Base-by-base conservation (phyloP, 2,797 vertebrate species). In the Gymnothorax javanicus region DNA sequence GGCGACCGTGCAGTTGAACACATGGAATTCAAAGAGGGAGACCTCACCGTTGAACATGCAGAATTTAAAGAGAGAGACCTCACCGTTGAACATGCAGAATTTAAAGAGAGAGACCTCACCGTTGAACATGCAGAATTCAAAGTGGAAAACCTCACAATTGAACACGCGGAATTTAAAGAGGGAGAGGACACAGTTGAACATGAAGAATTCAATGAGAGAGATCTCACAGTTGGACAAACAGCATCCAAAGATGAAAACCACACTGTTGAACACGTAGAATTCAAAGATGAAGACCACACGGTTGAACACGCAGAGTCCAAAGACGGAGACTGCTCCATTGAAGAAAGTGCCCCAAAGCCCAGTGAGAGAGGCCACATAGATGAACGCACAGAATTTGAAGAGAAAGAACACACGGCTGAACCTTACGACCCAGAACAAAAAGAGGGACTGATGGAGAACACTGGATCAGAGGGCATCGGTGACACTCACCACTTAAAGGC, bases 31-130 rank as follows among this genome's bases (percentile, higher is more conserved):
- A 33, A n/a, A 7, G 86, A 91, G 0, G 88, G 88, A 69, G 88
- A 88, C 7, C 88, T 82, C 62, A 0, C 43, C 8, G 2, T 9
- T 58, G 15, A 83, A 3, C 82, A 56, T 58, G 7, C 0, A 1
- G 75, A 75, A 13, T 17, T 6, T 0, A 84, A 90, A 75, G 85
- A 85, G 13, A 1, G 62, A n/a, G 85, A 88, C 64, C 23, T n/a
- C n/a, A 9, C 64, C n/a, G 64, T 1, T 69, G 64, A 69, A 69
- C 69, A 12, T 23, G 33, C 25, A 71, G 69, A 71, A 11, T 11
- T 2, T 0, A 33, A 12, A 0, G 69, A 71, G 69, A 71, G 69
- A 71, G 69, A 73, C 25, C 69, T 27, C 11, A 6, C 25, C 27
- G 69, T 7, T 73, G 69, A 4, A 73, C 69, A 5, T 11, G 8